These are phyloP conservation scores for Engraulis encrasicolus DNA, from an alignment of 2,113 vertebrate species.

Conservation along the genomic window DNA sequence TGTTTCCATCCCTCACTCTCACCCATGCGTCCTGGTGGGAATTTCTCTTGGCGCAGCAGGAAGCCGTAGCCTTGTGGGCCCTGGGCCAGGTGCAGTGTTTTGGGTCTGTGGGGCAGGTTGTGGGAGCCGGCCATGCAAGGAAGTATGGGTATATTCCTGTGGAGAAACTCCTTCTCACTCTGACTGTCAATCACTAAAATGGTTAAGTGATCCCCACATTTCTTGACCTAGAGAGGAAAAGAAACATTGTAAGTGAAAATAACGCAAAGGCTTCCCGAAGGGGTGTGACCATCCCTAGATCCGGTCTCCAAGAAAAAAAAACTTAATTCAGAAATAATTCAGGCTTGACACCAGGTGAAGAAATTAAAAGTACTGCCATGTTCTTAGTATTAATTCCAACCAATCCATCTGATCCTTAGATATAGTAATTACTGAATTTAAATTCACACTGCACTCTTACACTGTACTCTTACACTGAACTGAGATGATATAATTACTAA, in stretches of 20 bases:
- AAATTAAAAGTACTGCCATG: no score
- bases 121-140: constrained; percentile 78
- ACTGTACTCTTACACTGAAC: no score
- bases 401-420: no score
- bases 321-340: no score
- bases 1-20: no score
- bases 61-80: constrained; percentile 87
- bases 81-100: constrained; percentile 80
- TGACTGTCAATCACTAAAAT: constrained; percentile 83
- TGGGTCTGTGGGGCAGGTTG: constrained; percentile 77
- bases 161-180: constrained; percentile 77
- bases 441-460: no score
- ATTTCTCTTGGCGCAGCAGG: constrained; percentile 85
- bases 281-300: background rate
- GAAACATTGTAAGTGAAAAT: background rate
- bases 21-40: constrained; percentile 69
- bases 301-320: no score
- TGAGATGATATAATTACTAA: no score
- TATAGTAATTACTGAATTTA: no score
- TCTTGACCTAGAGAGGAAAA: constrained; percentile 77
- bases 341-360: no score
- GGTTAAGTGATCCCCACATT: constrained; percentile 74
- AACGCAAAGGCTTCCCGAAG: background rate
- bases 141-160: constrained; percentile 74
- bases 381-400: no score